These are phyloP conservation scores for Plestiodon gilberti DNA, from an alignment of 2,113 vertebrate genomes.

Conservation along the genomic window DNA sequence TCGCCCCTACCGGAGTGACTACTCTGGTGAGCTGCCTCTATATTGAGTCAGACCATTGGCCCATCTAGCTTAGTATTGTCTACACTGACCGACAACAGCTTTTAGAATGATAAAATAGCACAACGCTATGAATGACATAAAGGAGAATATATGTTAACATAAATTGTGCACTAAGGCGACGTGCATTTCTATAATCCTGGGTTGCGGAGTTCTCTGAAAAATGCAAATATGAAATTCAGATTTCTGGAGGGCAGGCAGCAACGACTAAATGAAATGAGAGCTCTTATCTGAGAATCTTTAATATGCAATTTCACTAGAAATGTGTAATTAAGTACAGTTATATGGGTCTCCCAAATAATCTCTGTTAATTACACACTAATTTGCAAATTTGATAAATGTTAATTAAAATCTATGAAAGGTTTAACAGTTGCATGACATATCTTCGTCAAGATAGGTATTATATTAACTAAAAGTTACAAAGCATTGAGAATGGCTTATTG, in stretches of 20 bases:
- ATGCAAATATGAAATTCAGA: neutral
- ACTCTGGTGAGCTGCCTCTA: no score
- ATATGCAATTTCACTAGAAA: neutral
- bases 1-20: no score
- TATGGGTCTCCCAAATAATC: neutral
- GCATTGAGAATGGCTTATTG: neutral
- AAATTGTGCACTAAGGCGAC: neutral
- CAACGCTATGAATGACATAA: neutral
- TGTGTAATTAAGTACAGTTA: constrained; percentile 5
- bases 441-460: neutral
- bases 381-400: neutral
- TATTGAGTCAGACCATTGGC: no score
- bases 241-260: neutral
- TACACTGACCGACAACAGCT: no score
- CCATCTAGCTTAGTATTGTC: no score
- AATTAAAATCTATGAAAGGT: constrained; percentile 14
- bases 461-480: constrained; percentile 12
- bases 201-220: neutral
- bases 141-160: neutral
- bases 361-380: constrained; percentile 10
- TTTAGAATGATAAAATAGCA: no score
- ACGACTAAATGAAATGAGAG: neutral
- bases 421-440: neutral
- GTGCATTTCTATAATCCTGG: neutral
- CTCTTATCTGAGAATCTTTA: constrained; percentile 13